Evolutionary conservation across 2,888 invertebrate species (phyloP), one percentile per base, ranked within the genome.

Genomic region (Thecophora atra): DNA sequence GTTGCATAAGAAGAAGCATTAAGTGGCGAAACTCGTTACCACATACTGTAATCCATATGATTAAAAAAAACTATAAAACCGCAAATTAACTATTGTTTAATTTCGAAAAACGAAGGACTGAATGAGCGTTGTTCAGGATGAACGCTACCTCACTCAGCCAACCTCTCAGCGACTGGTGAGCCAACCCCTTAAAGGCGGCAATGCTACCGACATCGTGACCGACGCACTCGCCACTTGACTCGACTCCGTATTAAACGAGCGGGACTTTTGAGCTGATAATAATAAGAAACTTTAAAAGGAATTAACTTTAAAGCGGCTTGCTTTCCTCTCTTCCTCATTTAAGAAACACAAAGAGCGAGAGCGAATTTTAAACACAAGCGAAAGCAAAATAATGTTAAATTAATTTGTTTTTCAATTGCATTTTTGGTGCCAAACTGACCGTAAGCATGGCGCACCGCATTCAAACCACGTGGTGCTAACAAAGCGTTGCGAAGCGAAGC

Each of bases 401-500:
- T 6, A 67, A 47, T 60, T 71, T 54, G 28, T 47, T 60, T 71
- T 60, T 66, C 69, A 64, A 69, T 70, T 72, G 54, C 37, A 54
- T 64, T 71, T 72, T 71, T 65, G 66, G 65, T 67, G 73, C 65
- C 70, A 71, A 75, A 72, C 72, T 73, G 73, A 72, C 70, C 73
- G 66, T 63, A 72, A 71, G 51, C 52, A 47, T 37, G 73, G 69
- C 65, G 42, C 63, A 63, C 30, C 65, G 30, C 68, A 67, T 51
- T n/a, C 42, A 70, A 13, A 71, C 64, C 69, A 70, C 72, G 66
- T 72, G 75, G 73, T 75, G 77, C 71, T 73, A 78, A 78, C 77
- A 80, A 81, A 81, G 77, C 77, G 79, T 77, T 80, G 76, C 76
- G 76, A 75, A 69, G 68, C 51, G 65, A 70, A 63, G 68, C 58